Evolutionary conservation across 1,140 invertebrate species (phyloP), one percentile per base, ranked within the genome.

Genomic region (Drosophila serrata): DNA sequence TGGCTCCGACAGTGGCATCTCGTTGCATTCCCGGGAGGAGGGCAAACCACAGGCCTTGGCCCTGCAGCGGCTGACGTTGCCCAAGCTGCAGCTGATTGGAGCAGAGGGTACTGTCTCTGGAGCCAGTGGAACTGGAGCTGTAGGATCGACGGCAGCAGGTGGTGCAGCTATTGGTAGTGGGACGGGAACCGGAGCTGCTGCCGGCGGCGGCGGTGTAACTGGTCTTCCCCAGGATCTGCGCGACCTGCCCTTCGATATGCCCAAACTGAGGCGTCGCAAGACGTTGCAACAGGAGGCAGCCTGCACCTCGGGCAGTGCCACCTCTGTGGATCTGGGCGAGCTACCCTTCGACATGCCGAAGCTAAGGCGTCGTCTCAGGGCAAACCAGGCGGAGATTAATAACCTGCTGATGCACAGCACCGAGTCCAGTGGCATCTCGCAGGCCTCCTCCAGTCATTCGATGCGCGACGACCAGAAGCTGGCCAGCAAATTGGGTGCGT

Each of bases 331-430:
- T 85, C 93, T 97, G 3, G 94, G 95, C 48, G 95, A 97, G 82
- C 93, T 98, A 68, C 97, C 97, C 17, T 98, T 98, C 87, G 97
- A 98, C 91, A 97, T 98, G 96, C 97, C 97, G 13, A 98, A 98
- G 93, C 93, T 98, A 42, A 93, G 96, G 55, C 94, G 97, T 33
- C 94, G 96, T 72, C 93, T 92, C 29, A 59, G 91, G 13, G 82
- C 91, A 59, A 92, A 92, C 51, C 92, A 93, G 64, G 76, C 81
- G 17, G 87, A 92, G 67, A 91, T 90, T 58, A 91, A 82, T 35
- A 91, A 90, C 48, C 87, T 91, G 13, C 68, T 91, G 67, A 93
- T 93, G 67, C 93, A 94, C 70, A 95, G 94, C 79, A 95, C 93
- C 35, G 95, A 95, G 77, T 95, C 94, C 17, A 96, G 95, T 82